phyloP scores from a whole-genome alignment of 2,888 invertebrate species.

The Metallyticus violacea region DNA sequence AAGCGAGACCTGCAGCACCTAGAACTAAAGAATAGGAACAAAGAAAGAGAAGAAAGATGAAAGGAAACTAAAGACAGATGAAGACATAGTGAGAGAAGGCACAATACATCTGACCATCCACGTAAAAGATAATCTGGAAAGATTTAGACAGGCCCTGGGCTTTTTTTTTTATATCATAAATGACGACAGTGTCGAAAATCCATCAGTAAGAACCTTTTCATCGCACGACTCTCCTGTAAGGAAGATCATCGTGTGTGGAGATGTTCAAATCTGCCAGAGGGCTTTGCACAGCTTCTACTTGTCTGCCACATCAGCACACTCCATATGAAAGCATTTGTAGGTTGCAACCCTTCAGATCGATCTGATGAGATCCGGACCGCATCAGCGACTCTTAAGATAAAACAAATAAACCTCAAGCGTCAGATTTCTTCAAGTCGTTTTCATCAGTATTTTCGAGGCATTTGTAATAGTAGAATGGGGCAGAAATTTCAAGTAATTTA shows the following conservation, averaged over 20 bases:
- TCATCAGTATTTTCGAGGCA: too few relatives aligned
- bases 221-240: neutral
- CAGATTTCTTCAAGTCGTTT: too few relatives aligned
- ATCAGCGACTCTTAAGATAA: neutral
- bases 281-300: neutral
- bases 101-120: neutral
- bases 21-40: neutral
- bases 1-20: neutral
- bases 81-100: neutral
- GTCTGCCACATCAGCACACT: neutral
- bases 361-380: neutral
- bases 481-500: too few relatives aligned
- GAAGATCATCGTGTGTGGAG: neutral
- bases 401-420: too few relatives aligned
- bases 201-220: neutral
- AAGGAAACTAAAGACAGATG: neutral
- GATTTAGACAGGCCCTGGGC: neutral
- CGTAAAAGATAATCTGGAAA: neutral
- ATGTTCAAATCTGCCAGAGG: neutral
- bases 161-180: neutral
- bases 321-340: too few relatives aligned
- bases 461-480: too few relatives aligned
- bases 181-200: neutral
- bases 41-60: neutral
- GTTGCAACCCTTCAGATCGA: neutral